A percentile compares a stretch with the other conserved stretches of the same genome.
These are phyloP conservation scores for Hirtodrosophila duncani DNA, from an alignment of 2,888 invertebrate species.

Conservation along the genomic window DNA sequence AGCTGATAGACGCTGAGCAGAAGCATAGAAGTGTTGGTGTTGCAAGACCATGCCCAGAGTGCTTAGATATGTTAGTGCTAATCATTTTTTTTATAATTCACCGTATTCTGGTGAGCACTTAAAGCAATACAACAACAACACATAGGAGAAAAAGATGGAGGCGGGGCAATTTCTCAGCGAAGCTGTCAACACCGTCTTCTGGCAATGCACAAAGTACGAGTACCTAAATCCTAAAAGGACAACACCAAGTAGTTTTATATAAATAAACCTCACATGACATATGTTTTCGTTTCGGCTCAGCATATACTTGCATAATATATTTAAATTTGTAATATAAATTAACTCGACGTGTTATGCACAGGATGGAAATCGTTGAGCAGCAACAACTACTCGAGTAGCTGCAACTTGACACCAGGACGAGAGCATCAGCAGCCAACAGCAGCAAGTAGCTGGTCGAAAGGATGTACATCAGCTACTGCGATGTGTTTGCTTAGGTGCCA, in stretches of 20 bases:
- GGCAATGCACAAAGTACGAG: conserved; percentile 12
- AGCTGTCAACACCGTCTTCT: conserved; percentile 75
- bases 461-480: conserved; percentile 55
- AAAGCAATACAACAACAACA: conserved; percentile 11
- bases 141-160: conserved; percentile 19
- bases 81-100: conserved; percentile 55
- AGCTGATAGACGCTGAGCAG: conserved; percentile 21
- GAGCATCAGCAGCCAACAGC: conserved; percentile 28
- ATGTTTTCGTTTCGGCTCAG: conserved; percentile 32
- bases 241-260: conserved; percentile 16
- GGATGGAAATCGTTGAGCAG: conserved; percentile 1
- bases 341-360: conserved; percentile 37
- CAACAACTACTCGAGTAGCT: conserved; percentile 38
- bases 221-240: conserved; percentile 29
- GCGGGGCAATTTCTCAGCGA: conserved; percentile 71
- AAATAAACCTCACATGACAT: conserved; percentile 21
- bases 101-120: conserved; percentile 42
- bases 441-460: no score
- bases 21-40: conserved; percentile 38
- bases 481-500: conserved; percentile 61
- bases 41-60: conserved; percentile 30
- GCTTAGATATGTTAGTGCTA: conserved; percentile 49
- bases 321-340: conserved; percentile 58
- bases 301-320: conserved; percentile 11
- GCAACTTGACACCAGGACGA: conserved; percentile 49